phyloP scores from a whole-genome alignment of 2,888 invertebrate genomes.

The Sphecodes monilicornis region DNA sequence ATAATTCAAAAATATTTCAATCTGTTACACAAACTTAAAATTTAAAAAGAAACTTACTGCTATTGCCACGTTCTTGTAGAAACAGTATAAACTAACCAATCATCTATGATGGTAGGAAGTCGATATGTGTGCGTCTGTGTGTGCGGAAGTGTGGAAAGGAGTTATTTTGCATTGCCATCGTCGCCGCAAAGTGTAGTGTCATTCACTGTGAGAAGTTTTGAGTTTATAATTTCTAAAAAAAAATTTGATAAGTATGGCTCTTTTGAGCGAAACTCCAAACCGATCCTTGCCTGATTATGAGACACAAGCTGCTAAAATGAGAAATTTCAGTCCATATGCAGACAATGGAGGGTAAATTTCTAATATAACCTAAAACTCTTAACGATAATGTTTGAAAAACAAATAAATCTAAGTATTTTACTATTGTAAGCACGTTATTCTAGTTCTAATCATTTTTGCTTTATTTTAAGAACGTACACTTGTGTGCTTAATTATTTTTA shows the following conservation, averaged over 20 bases:
- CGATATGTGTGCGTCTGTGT: neutral
- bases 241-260: constrained; percentile 71
- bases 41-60: constrained; percentile 18
- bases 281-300: constrained; percentile 85
- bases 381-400: neutral
- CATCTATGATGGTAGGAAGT: neutral
- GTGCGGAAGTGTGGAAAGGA: too few species aligned
- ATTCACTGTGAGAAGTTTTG: constrained; percentile 47
- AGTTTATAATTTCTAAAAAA: neutral
- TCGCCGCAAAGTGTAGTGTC: constrained; percentile 71
- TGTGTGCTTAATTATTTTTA: too few species aligned
- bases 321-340: constrained; percentile 88
- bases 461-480: too few species aligned
- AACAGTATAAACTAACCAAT: constrained; percentile 4
- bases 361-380: constrained; percentile 62
- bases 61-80: neutral
- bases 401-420: neutral
- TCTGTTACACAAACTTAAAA: neutral
- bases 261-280: constrained; percentile 78
- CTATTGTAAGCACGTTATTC: neutral
- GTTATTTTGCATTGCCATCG: constrained; percentile 35
- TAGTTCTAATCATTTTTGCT: neutral
- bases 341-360: constrained; percentile 91
- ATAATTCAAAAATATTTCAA: neutral
- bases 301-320: constrained; percentile 85